These are phyloP conservation scores for Papilio gigon DNA, from an alignment of 2,888 invertebrate species.

Conservation along the genomic window DNA sequence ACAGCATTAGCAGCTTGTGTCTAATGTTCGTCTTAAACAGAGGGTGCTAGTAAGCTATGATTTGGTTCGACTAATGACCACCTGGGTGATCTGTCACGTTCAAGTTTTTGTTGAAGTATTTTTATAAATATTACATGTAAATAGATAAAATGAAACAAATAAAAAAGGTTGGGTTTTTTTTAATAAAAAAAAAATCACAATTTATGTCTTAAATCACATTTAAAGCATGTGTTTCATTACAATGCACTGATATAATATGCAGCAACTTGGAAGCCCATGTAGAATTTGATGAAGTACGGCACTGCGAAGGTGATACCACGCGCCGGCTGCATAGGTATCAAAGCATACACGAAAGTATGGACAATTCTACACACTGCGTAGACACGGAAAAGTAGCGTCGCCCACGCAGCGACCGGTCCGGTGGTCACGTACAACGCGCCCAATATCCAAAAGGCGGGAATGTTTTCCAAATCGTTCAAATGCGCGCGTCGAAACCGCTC, in stretches of 20 bases:
- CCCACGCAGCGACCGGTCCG: slow-evolving; percentile 72
- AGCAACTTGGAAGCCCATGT: slow-evolving; percentile 67
- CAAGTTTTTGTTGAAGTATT: neutral
- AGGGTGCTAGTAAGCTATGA: too few species aligned
- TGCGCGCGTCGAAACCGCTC: slow-evolving; percentile 82
- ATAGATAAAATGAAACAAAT: slow-evolving; percentile 3
- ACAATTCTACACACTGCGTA: slow-evolving; percentile 81
- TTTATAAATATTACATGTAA: neutral
- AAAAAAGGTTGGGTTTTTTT: neutral
- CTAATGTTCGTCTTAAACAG: too few species aligned
- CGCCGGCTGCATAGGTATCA: slow-evolving; percentile 82
- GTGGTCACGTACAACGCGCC: slow-evolving; percentile 84
- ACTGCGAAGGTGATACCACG: slow-evolving; percentile 64
- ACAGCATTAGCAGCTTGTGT: too few species aligned
- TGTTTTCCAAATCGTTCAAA: slow-evolving; percentile 88
- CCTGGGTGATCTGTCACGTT: too few species aligned
- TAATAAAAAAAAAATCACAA: neutral
- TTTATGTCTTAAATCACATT: neutral
- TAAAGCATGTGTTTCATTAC: slow-evolving; percentile 27
- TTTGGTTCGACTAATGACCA: too few species aligned
- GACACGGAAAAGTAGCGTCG: slow-evolving; percentile 70
- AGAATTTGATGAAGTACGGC: slow-evolving; percentile 59
- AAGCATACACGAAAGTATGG: slow-evolving; percentile 86
- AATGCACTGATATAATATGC: slow-evolving; percentile 49
- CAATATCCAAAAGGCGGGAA: slow-evolving; percentile 84